Percentiles rank a stretch among this genome's conserved stretches.
These are phyloP conservation scores for Turnix velox DNA, from an alignment of 2,113 vertebrate species.

Conservation along the genomic window DNA sequence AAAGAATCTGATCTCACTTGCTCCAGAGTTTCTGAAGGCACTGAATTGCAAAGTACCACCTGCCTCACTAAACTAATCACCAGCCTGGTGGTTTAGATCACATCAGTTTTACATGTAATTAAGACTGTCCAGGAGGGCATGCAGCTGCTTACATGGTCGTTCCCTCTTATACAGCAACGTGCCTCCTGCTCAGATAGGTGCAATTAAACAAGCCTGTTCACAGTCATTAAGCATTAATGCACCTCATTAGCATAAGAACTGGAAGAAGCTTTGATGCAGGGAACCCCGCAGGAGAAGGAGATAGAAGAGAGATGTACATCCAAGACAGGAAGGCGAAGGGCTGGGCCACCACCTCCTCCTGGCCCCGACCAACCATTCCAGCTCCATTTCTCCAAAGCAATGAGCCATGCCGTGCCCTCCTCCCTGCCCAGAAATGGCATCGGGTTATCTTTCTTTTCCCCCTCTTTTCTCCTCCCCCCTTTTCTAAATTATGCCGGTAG, in stretches of 20 bases:
- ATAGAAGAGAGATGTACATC: conserved; percentile 44
- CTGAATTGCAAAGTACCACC: conserved; percentile 70
- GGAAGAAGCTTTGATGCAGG: conserved; percentile 66
- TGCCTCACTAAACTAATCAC: conserved; percentile 73
- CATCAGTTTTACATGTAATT: conserved; percentile 77
- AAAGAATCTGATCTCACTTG: conserved; percentile 51
- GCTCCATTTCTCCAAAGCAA: conserved; percentile 41
- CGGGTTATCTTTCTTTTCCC: conserved; percentile 25
- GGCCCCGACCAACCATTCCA: conserved; percentile 16
- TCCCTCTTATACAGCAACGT: conserved; percentile 67
- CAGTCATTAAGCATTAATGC: conserved; percentile 75
- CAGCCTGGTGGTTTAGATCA: conserved; percentile 73
- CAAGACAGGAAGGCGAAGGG: conserved; percentile 29
- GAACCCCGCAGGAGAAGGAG: conserved; percentile 55
- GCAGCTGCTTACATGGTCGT: conserved; percentile 70
- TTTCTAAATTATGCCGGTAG: conserved; percentile 27
- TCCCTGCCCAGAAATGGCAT: conserved; percentile 27
- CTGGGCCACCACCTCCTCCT: conserved; percentile 7
- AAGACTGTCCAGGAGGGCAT: conserved; percentile 67
- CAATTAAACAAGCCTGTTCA: conserved; percentile 71
- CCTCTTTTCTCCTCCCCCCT: not conserved
- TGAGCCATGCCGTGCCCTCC: conserved; percentile 27
- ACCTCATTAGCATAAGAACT: conserved; percentile 76
- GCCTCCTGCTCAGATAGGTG: conserved; percentile 74
- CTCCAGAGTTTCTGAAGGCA: conserved; percentile 65